Evolutionary conservation across 2,888 invertebrate genomes (phyloP), one percentile per base, ranked within the genome.

Genomic region (Ametastegia equiseti): DNA sequence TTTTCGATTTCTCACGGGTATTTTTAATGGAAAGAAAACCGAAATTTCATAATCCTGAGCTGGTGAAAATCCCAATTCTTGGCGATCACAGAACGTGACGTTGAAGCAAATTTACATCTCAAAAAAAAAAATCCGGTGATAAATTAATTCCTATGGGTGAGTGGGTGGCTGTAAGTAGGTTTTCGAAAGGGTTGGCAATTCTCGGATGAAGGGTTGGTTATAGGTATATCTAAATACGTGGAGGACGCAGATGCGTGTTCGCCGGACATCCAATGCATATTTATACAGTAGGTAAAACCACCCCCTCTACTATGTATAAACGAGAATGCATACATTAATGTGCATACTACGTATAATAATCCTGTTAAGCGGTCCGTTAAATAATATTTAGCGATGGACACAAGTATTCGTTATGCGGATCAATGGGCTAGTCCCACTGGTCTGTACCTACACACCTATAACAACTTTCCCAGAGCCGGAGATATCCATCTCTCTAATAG

Each of bases 301-400:
- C n/a, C n/a, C n/a, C n/a, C 27, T 71, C 30, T 6, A 47, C 45
- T 27, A 36, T 30, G 75, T 45, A 78, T 57, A 57, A 75, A 33
- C 75, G 78, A 57, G 78, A 63, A 57, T 78, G 57, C 60, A 63
- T 78, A n/a, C n/a, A 78, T 60, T 75, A 75, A 60, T 60, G 63
- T 30, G 36, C 50, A 50, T 87, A 86, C 85, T 85, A 87, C 84
- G 84, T 84, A 77, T 81, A 86, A 85, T 87, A 88, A 87, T 87
- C 86, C 84, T 84, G 86, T 88, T 87, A 88, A 87, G 86, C 85
- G 88, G 86, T 85, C 86, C 88, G 87, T 87, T 87, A 88, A 87
- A 88, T 85, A 85, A 84, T 85, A 84, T 87, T 85, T 78, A 78
- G 42, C 60, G 60, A 78, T 30, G 78, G 39, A 60, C 54, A 63